A percentile compares a stretch with the other conserved stretches of the same genome.
Conservation (phyloP, 2,888 invertebrate genomes). For the Dorcus hopei region DNA sequence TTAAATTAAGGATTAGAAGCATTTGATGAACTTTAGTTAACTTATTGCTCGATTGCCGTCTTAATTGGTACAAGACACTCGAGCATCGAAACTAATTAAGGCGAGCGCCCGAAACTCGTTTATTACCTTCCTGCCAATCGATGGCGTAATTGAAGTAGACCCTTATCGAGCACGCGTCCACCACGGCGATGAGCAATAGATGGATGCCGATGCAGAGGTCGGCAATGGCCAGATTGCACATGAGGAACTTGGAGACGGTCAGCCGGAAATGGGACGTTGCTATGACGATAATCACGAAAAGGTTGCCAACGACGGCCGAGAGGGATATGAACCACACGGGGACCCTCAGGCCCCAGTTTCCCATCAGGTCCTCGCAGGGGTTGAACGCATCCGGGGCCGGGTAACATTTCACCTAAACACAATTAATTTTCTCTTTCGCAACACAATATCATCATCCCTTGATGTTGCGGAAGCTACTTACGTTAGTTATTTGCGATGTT, state of each 20-base stretch:
- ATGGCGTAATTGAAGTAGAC: slow-evolving; percentile 67
- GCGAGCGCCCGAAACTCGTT: no score
- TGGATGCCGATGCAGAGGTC: slow-evolving; percentile 67
- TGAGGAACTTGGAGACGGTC: slow-evolving; percentile 58
- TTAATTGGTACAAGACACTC: no score
- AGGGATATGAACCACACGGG: slow-evolving; percentile 62
- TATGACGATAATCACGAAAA: slow-evolving; percentile 62
- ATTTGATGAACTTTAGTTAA: background rate
- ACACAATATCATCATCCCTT: no score
- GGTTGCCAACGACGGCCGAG: slow-evolving; percentile 62
- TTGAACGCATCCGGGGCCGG: slow-evolving; percentile 63
- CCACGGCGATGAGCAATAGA: slow-evolving; percentile 58
- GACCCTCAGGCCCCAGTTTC: slow-evolving; percentile 54
- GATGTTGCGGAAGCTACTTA: no score
- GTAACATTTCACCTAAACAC: slow-evolving; percentile 46
- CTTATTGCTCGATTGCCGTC: no score
- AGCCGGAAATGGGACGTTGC: slow-evolving; percentile 50
- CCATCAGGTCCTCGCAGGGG: slow-evolving; percentile 65
- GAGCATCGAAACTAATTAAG: no score
- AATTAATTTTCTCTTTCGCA: no score
- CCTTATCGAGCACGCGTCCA: slow-evolving; percentile 62
- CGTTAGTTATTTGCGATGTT: no score
- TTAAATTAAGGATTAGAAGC: background rate
- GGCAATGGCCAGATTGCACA: slow-evolving; percentile 67
- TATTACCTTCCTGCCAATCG: slow-evolving; percentile 62